Conservation (phyloP, 2,888 invertebrate genomes). For the Tryphoninae sp. region DNA sequence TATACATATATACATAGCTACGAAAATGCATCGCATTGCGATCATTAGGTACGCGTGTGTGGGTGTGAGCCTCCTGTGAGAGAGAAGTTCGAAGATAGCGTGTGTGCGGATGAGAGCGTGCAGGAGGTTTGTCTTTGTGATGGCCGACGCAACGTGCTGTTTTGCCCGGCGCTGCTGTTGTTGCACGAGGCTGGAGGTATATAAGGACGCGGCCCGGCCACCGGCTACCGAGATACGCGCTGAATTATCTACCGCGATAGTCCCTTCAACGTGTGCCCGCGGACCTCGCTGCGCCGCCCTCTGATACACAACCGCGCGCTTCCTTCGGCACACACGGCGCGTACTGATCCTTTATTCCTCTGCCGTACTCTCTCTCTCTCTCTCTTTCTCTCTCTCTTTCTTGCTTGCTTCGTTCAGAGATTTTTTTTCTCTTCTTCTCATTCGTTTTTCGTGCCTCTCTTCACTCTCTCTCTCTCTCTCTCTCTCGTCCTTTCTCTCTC, state of each 20-base stretch:
- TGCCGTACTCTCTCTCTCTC: slow-evolving; percentile 64
- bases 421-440: slow-evolving; percentile 34
- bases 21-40: slow-evolving; percentile 38
- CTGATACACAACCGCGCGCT: slow-evolving; percentile 65
- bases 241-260: slow-evolving; percentile 80
- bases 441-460: slow-evolving; percentile 32
- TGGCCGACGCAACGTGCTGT: slow-evolving; percentile 77
- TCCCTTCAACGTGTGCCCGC: slow-evolving; percentile 73
- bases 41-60: slow-evolving; percentile 43
- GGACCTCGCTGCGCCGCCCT: slow-evolving; percentile 51
- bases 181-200: slow-evolving; percentile 38
- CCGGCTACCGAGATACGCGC: slow-evolving; percentile 80
- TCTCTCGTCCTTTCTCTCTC: slow-evolving; percentile 56
- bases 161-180: slow-evolving; percentile 55
- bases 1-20: slow-evolving; percentile 32
- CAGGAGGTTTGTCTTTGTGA: slow-evolving; percentile 79
- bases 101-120: slow-evolving; percentile 68
- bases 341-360: slow-evolving; percentile 36
- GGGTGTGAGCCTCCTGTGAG: slow-evolving; percentile 63
- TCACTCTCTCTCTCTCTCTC: slow-evolving; percentile 54
- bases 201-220: slow-evolving; percentile 67
- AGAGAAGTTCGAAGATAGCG: slow-evolving; percentile 76
- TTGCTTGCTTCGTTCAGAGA: slow-evolving; percentile 1
- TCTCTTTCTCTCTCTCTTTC: slow-evolving; percentile 33
- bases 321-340: slow-evolving; percentile 65